These are phyloP conservation scores for Diglossa cyanea DNA, from an alignment of 2,797 vertebrate species.

Conservation along the genomic window DNA sequence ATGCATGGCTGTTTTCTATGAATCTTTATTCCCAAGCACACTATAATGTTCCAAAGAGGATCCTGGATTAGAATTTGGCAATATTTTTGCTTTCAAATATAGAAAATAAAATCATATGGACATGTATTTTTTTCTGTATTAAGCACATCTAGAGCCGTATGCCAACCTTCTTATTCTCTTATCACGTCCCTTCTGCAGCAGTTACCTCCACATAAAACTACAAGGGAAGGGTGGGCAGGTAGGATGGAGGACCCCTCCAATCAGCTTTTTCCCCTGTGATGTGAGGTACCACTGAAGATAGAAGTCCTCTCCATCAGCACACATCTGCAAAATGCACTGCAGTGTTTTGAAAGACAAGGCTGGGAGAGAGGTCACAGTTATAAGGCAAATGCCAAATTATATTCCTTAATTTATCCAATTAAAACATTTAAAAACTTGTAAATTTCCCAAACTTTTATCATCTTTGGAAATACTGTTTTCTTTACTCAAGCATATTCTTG, in stretches of 20 bases:
- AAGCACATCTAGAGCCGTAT: not conserved
- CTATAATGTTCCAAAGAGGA: not conserved
- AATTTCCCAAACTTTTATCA: not conserved
- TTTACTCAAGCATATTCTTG: not conserved
- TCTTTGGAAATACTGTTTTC: not conserved
- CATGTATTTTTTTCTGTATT: not conserved
- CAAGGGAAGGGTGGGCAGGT: not conserved
- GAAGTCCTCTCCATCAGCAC: not conserved
- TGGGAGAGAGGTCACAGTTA: not conserved
- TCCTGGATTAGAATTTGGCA: not conserved
- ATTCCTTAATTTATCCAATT: not conserved
- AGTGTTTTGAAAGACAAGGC: not conserved
- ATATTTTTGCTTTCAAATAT: not conserved
- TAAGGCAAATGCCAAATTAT: not conserved
- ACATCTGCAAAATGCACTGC: not conserved
- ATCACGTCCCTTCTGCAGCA: not conserved
- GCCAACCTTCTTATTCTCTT: not conserved
- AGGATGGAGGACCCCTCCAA: not conserved
- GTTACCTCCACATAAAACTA: not conserved
- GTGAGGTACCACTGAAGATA: not conserved
- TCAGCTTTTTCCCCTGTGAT: not conserved
- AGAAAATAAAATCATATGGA: not conserved
- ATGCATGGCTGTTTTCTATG: not conserved
- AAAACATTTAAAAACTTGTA: not conserved
- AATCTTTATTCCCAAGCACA: not conserved